Percentiles rank a stretch among this genome's conserved stretches.
Evolutionary conservation across 1,140 invertebrate genomes (phyloP).

Genomic region (Hyposmocoma kahamanoa): DNA sequence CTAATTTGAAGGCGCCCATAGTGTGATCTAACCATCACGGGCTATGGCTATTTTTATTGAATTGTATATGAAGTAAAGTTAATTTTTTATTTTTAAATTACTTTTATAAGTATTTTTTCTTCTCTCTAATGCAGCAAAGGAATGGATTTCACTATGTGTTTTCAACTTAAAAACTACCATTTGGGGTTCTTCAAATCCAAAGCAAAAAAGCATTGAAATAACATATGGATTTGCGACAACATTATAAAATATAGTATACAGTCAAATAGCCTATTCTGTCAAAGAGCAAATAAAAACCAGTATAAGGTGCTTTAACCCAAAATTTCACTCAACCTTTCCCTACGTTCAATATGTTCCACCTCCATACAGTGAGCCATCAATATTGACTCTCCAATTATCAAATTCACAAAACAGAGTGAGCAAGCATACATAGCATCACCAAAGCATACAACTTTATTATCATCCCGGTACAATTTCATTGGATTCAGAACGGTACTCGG

Average conservation of each 20-base stretch:
- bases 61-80: too few species aligned
- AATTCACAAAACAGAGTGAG: constrained; percentile 55
- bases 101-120: too few species aligned
- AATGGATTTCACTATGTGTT: too few species aligned
- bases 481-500: constrained; percentile 61
- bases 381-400: constrained; percentile 55
- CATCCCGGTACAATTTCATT: constrained; percentile 62
- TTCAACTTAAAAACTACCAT: background rate
- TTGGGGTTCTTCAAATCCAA: background rate
- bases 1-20: too few species aligned
- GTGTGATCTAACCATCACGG: too few species aligned
- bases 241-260: background rate
- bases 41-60: too few species aligned
- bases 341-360: constrained; percentile 37
- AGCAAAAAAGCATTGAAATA: background rate
- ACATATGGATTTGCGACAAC: background rate
- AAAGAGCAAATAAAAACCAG: background rate
- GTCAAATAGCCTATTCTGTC: background rate
- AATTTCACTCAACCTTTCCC: constrained; percentile 37
- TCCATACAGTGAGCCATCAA: constrained; percentile 52
- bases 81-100: too few species aligned
- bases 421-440: constrained; percentile 63
- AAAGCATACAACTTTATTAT: constrained; percentile 66
- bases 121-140: too few species aligned
- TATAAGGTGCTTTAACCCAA: constrained; percentile 21